These are phyloP conservation scores for Genyomyrus donnyi DNA, from an alignment of 2,113 vertebrate species.

Conservation along the genomic window DNA sequence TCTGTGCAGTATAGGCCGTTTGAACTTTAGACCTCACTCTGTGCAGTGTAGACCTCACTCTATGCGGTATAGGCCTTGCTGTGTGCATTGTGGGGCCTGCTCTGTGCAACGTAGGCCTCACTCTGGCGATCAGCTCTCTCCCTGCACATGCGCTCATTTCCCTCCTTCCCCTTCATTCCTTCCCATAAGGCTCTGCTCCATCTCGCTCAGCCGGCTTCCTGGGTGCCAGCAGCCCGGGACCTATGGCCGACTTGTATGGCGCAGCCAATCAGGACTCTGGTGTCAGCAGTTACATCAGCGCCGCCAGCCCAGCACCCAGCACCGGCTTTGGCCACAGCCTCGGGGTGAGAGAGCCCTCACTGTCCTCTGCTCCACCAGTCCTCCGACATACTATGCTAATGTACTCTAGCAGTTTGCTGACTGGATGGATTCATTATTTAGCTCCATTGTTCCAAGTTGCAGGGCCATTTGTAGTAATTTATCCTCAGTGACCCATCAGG, in stretches of 20 bases:
- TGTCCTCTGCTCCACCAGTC: not conserved
- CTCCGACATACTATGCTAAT: not conserved
- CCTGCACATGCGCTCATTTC: not conserved
- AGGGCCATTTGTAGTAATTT: not conserved
- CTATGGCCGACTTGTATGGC: constrained; percentile 95
- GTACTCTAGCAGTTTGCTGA: not conserved
- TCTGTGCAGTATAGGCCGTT: not conserved
- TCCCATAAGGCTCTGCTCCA: constrained; percentile 74
- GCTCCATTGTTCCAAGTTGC: not conserved
- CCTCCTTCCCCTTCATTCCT: not conserved
- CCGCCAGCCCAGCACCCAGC: constrained; percentile 91
- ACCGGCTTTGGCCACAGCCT: constrained; percentile 94
- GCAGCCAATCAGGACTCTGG: constrained; percentile 91
- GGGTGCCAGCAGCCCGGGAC: constrained; percentile 93
- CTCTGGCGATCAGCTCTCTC: not conserved
- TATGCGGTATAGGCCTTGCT: not conserved
- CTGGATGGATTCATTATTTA: not conserved
- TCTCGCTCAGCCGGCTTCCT: constrained; percentile 93
- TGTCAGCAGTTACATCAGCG: constrained; percentile 97
- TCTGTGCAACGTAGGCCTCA: too few species aligned
- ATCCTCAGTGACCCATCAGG: not conserved
- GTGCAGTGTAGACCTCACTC: not conserved
- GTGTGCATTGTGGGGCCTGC: not conserved
- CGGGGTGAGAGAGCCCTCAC: constrained; percentile 71
- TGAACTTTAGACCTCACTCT: too few species aligned